Conservation (phyloP, 2,888 invertebrate genomes). For the Chirona hameri region DNA sequence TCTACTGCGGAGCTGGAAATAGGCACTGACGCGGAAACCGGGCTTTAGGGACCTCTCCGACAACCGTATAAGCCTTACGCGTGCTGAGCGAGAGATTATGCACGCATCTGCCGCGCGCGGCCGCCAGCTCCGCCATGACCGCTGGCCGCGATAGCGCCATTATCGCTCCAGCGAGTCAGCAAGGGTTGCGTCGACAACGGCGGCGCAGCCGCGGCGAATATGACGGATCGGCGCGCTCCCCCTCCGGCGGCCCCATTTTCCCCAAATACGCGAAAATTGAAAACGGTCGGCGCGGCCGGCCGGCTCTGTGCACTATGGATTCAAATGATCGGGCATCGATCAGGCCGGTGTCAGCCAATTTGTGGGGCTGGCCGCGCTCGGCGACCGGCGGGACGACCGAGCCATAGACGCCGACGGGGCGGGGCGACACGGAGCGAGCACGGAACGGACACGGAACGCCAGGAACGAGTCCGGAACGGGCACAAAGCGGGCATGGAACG, state of each 20-base stretch:
- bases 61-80: not conserved
- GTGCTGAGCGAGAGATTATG: not conserved
- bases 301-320: not conserved
- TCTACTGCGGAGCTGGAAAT: not conserved
- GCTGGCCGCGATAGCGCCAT: not conserved
- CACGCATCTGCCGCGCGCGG: not conserved
- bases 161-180: not conserved
- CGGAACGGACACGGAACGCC: too few species aligned
- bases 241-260: not conserved
- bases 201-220: not conserved
- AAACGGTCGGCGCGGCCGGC: not conserved
- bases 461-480: too few species aligned
- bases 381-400: too few species aligned
- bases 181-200: not conserved
- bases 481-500: too few species aligned
- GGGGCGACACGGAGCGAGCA: too few species aligned
- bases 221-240: constrained; percentile 1
- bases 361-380: not conserved
- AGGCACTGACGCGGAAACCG: too few species aligned
- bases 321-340: constrained; percentile 3
- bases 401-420: too few species aligned
- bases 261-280: constrained; percentile 9
- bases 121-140: not conserved
- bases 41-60: not conserved
- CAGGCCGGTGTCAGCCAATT: not conserved